phyloP scores from a whole-genome alignment of 1,140 invertebrate genomes.

The Plectrocnemia conspersa region DNA sequence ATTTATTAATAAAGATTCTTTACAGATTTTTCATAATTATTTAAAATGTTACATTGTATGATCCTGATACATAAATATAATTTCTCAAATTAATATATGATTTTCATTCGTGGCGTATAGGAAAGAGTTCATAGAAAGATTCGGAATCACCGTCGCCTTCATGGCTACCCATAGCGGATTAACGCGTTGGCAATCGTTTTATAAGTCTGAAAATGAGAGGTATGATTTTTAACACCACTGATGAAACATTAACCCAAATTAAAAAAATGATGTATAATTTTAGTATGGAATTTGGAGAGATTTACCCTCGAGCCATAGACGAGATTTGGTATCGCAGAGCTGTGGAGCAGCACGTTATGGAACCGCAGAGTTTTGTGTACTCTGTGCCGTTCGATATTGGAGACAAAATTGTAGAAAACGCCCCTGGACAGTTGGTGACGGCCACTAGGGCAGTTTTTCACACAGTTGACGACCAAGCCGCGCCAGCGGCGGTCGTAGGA shows the following conservation, averaged over 20 bases:
- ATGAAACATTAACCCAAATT: not conserved
- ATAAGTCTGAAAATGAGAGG: constrained; percentile 39
- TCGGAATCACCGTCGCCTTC: constrained; percentile 79
- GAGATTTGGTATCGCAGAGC: constrained; percentile 91
- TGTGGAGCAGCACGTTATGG: constrained; percentile 80
- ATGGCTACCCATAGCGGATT: constrained; percentile 85
- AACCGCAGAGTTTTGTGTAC: constrained; percentile 80
- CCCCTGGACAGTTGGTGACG: constrained; percentile 64
- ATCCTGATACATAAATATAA: not conserved
- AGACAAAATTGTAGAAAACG: constrained; percentile 39
- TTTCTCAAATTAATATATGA: no score
- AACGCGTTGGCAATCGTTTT: constrained; percentile 80
- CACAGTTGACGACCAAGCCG: constrained; percentile 57
- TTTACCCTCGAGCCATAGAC: constrained; percentile 76
- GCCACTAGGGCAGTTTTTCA: constrained; percentile 83
- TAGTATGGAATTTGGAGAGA: constrained; percentile 53
- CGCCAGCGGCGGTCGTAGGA: constrained; percentile 88
- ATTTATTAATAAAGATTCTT: no score
- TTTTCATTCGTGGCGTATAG: constrained; percentile 47
- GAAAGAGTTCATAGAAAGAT: constrained; percentile 74
- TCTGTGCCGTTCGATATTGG: constrained; percentile 48
- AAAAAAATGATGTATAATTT: constrained; percentile 6
- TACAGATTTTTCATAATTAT: not conserved
- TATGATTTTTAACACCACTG: no score
- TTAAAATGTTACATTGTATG: not conserved